Evolutionary conservation across 2,888 invertebrate species (phyloP).

Genomic region (Mactromeris polynyma): DNA sequence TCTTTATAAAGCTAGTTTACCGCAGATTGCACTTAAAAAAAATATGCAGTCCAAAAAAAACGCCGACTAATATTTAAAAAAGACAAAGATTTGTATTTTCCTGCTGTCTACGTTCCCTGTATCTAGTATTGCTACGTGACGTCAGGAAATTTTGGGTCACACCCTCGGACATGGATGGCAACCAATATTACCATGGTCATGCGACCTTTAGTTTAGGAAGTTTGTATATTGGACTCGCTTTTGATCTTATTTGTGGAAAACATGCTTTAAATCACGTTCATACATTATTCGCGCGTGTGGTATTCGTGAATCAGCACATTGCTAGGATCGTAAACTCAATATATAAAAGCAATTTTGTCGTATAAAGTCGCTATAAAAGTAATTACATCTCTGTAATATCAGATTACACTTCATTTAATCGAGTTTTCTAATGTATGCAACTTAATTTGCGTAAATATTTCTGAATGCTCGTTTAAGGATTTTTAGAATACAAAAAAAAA

Average conservation of each 20-base stretch:
- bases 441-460: conserved; percentile 15
- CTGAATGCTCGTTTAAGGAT: neutral
- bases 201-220: too few relatives aligned
- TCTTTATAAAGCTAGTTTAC: neutral
- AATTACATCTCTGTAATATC: neutral
- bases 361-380: neutral
- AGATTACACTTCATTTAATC: neutral
- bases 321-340: neutral
- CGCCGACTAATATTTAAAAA: too few relatives aligned
- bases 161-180: too few relatives aligned
- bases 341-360: neutral
- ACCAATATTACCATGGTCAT: too few relatives aligned
- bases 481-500: neutral
- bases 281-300: neutral
- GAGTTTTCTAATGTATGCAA: conserved; percentile 6
- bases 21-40: neutral
- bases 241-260: neutral
- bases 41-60: neutral
- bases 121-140: too few relatives aligned
- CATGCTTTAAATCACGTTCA: neutral
- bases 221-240: neutral
- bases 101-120: too few relatives aligned
- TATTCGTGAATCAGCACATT: conserved; percentile 2
- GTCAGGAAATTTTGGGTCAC: too few relatives aligned
- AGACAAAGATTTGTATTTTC: too few relatives aligned